These are phyloP conservation scores for Sinella curviseta DNA, from an alignment of 1,140 invertebrate species.

Conservation along the genomic window DNA sequence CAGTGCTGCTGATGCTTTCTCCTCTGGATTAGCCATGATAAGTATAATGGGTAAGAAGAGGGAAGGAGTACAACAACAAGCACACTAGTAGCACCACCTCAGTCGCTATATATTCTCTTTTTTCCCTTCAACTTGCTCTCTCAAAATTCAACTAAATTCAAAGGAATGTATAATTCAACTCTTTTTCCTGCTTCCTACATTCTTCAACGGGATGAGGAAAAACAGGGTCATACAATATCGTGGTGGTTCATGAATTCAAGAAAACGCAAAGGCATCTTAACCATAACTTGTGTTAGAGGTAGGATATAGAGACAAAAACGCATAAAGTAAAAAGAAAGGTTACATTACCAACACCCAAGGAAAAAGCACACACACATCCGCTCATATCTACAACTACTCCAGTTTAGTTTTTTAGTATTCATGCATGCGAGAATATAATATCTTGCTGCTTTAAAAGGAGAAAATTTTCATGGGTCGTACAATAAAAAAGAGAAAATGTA, in stretches of 20 bases:
- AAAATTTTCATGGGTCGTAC: neutral
- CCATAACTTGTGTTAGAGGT: neutral
- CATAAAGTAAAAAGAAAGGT: neutral
- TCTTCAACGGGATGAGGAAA: neutral
- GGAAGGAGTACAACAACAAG: neutral
- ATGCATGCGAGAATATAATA: slow-evolving; percentile 13
- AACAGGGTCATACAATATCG: slow-evolving; percentile 2
- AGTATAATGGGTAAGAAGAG: neutral
- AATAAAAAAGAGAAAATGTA: neutral
- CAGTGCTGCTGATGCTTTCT: neutral
- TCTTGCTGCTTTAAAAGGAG: neutral
- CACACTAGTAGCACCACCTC: neutral
- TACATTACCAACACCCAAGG: neutral
- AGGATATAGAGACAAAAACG: neutral
- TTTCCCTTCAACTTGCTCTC: too few relatives aligned
- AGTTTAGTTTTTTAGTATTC: slow-evolving; percentile 11
- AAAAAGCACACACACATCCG: neutral
- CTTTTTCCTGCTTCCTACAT: neutral
- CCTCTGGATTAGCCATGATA: neutral
- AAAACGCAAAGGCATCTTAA: neutral
- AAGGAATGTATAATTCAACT: slow-evolving; percentile 18
- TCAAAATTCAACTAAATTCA: slow-evolving; percentile 10
- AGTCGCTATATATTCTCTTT: too few relatives aligned
- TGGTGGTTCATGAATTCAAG: neutral
- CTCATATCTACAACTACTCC: too few relatives aligned